Evolutionary conservation across 2,113 vertebrate genomes (phyloP), one percentile per base, ranked within the genome.

Genomic region (Hippocampus barbouri): DNA sequence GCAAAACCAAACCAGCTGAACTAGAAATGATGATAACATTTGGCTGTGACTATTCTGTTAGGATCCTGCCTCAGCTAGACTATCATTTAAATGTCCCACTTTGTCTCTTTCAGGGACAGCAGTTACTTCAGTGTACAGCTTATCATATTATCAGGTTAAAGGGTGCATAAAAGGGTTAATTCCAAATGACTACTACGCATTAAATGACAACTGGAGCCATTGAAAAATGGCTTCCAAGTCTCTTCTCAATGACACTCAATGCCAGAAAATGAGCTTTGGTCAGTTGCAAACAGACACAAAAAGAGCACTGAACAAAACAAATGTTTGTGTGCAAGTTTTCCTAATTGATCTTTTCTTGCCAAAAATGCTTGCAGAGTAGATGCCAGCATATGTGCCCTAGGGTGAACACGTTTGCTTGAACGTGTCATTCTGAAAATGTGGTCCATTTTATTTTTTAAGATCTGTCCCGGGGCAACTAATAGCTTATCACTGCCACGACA

Each of bases 401-500:
- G 40, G 76, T 75, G 10, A 68, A 75, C 53, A 73, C 67, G 77
- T 83, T 85, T 86, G 68, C 83, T 85, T 82, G 56, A 73, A 72
- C 34, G 41, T 23, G 68, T 83, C 86, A 82, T 70, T 79, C 65
- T 76, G 61, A 41, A 71, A 76, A 56, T 54, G 68, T 70, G 75
- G 79, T 81, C 78, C 73, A 66, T 80, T 83, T 59, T 34, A 5
- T 38, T 6, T 38, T 86, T 79, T 81, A 77, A 77, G 75, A 73
- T 79, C 25, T 77, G 66, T 80, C 72, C 5, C 69, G 57, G 41
- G 67, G 47, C 60, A 82, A 79, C 79, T 10, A 73, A 65, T 34
- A 78, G 76, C 86, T 76, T 72, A 73, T 86, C 79, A 82, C 84
- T 85, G 74, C 76, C 75, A 80, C 74, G 53, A 59, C 70, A 56